Evolutionary conservation across 2,797 vertebrate genomes (phyloP).

Genomic region (Enteromius viviparus): DNA sequence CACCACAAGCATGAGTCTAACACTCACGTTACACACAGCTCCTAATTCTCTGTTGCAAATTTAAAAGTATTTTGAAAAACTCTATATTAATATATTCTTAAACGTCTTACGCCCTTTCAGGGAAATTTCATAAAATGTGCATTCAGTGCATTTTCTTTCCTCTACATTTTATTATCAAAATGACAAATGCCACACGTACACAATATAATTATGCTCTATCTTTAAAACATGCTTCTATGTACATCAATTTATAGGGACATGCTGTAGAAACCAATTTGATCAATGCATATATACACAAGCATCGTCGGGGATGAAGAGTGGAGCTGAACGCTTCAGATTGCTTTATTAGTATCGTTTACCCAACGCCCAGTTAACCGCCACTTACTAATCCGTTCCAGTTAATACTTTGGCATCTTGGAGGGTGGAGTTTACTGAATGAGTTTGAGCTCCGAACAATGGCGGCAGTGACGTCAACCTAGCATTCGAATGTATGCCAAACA

Average conservation of each 20-base stretch:
- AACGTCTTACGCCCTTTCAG: slow-evolving; percentile 64
- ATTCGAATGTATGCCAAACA: slow-evolving; percentile 16
- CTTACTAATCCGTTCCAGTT: slow-evolving; percentile 39
- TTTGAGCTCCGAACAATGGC: slow-evolving; percentile 50
- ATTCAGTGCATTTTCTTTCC: slow-evolving; percentile 71
- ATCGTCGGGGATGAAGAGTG: slow-evolving; percentile 62
- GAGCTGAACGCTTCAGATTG: slow-evolving; percentile 57
- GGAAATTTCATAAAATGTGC: slow-evolving; percentile 77
- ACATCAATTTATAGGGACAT: slow-evolving; percentile 82
- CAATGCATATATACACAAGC: slow-evolving; percentile 72
- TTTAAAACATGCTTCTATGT: slow-evolving; percentile 89
- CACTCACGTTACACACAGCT: slow-evolving; percentile 58
- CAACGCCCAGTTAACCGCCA: slow-evolving; percentile 4
- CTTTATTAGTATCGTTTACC: slow-evolving; percentile 31
- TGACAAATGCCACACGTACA: slow-evolving; percentile 80
- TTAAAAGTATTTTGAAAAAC: slow-evolving; percentile 62
- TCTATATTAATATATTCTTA: slow-evolving; percentile 64
- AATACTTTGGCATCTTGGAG: slow-evolving; percentile 65
- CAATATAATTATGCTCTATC: slow-evolving; percentile 75
- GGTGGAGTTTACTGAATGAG: slow-evolving; percentile 49
- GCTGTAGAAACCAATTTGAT: slow-evolving; percentile 80
- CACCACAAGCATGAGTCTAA: slow-evolving; percentile 62
- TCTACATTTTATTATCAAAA: slow-evolving; percentile 82
- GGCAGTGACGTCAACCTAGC: slow-evolving; percentile 50
- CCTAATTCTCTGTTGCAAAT: slow-evolving; percentile 60